Evolutionary conservation across 2,113 vertebrate species (phyloP).

Genomic region (Apteryx mantelli): DNA sequence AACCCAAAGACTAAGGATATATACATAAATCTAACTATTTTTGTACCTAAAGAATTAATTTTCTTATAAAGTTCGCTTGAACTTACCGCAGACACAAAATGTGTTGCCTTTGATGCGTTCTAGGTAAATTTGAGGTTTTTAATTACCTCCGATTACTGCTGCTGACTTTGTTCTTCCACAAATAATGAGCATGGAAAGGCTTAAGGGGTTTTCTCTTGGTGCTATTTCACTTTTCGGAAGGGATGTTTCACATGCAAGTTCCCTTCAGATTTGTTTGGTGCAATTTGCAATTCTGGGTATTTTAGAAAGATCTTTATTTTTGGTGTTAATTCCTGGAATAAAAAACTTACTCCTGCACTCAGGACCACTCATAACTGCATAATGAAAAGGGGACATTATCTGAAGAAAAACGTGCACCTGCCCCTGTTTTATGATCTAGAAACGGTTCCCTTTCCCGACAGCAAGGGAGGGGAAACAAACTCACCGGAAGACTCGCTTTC

Average conservation of each 20-base stretch:
- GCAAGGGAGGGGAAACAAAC: background rate
- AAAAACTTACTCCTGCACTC: background rate
- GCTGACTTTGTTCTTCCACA: background rate
- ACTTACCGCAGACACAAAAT: fast-evolving
- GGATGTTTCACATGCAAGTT: background rate
- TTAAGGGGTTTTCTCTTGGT: background rate
- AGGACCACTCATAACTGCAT: background rate
- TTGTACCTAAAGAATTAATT: background rate
- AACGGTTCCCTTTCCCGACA: background rate
- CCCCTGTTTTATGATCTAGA: background rate
- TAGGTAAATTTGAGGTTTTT: background rate
- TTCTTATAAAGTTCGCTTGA: background rate
- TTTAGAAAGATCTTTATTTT: background rate
- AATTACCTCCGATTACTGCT: background rate
- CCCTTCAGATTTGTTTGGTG: background rate
- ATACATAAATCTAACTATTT: background rate
- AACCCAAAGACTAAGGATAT: background rate
- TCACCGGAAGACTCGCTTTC: background rate
- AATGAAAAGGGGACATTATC: background rate
- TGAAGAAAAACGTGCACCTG: background rate
- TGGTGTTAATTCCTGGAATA: background rate
- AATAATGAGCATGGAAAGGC: fast-evolving
- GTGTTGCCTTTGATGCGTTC: background rate
- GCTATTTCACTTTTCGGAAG: background rate
- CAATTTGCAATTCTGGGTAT: fast-evolving